Evolutionary conservation across 2,888 invertebrate species (phyloP).

Genomic region (Athripsodes cinereus): DNA sequence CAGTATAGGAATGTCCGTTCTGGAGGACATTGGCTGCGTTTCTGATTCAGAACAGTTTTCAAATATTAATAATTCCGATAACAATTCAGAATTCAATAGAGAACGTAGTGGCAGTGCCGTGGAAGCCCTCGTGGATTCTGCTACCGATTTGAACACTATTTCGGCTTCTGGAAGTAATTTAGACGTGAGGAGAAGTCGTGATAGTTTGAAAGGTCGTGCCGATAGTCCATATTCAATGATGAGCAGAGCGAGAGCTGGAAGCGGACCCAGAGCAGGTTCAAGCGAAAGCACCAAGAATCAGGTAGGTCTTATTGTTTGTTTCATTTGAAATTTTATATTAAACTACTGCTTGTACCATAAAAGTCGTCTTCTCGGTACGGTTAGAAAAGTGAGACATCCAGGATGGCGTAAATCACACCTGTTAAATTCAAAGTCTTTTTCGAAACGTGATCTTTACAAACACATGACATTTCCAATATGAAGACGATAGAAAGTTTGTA

Average conservation of each 20-base stretch:
- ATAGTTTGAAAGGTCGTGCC: not conserved
- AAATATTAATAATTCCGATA: too few species aligned
- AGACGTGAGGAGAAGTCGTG: not conserved
- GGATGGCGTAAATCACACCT: too few species aligned
- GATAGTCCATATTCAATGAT: not conserved
- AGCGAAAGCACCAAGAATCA: slow-evolving; percentile 20
- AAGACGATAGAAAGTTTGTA: too few species aligned
- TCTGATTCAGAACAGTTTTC: not conserved
- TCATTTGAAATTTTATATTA: not conserved
- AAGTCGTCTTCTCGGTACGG: not conserved
- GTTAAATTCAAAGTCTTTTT: not conserved
- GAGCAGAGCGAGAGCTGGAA: slow-evolving; percentile 19
- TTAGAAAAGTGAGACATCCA: too few species aligned
- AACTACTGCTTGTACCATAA: not conserved
- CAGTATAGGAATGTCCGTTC: not conserved
- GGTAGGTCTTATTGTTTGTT: not conserved
- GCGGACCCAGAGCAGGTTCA: slow-evolving; percentile 16
- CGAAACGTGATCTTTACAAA: not conserved
- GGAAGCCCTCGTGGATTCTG: not conserved
- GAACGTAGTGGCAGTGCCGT: not conserved
- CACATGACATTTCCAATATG: too few species aligned
- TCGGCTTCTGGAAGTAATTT: not conserved
- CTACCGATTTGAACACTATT: not conserved
- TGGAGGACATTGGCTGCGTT: not conserved
- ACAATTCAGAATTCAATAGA: too few species aligned